phyloP scores from a whole-genome alignment of 2,113 vertebrate species.

The Lucifuga dentata region DNA sequence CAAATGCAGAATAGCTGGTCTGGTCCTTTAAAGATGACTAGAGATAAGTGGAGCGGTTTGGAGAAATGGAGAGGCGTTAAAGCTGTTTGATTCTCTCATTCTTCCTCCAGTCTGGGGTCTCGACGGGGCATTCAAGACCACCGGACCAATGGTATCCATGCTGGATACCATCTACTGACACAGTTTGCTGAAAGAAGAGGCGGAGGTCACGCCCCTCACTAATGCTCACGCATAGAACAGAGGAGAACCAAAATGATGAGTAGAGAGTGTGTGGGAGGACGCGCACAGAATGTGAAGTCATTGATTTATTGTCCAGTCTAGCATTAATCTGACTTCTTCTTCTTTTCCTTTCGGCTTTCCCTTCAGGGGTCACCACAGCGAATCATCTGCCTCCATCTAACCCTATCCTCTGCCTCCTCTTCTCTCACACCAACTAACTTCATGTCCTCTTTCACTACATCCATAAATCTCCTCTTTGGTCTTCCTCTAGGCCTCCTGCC shows the following conservation, averaged over 20 bases:
- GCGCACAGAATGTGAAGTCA: slow-evolving; percentile 1
- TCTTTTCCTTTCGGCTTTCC: no score
- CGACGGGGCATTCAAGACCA: slow-evolving; percentile 12
- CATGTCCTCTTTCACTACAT: no score
- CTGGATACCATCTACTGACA: no score
- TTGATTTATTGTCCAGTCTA: slow-evolving; percentile 15
- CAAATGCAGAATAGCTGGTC: no score
- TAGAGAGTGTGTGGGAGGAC: not conserved
- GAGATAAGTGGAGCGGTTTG: slow-evolving; percentile 29
- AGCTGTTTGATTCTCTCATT: slow-evolving; percentile 8
- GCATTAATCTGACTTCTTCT: no score
- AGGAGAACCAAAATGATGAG: not conserved
- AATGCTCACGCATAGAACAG: not conserved
- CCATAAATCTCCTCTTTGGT: no score
- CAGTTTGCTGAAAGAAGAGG: slow-evolving; percentile 39
- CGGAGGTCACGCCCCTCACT: not conserved
- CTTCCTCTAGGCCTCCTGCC: no score
- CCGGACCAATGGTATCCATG: slow-evolving; percentile 1
- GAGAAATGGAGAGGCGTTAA: slow-evolving; percentile 26
- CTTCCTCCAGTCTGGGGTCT: slow-evolving; percentile 6
- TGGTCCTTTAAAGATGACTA: no score
- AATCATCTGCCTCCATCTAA: no score
- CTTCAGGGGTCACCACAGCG: no score
- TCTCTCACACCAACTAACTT: no score
- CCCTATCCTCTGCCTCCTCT: no score